Evolutionary conservation across 2,113 vertebrate genomes (phyloP).

Genomic region (Callipepla squamata): DNA sequence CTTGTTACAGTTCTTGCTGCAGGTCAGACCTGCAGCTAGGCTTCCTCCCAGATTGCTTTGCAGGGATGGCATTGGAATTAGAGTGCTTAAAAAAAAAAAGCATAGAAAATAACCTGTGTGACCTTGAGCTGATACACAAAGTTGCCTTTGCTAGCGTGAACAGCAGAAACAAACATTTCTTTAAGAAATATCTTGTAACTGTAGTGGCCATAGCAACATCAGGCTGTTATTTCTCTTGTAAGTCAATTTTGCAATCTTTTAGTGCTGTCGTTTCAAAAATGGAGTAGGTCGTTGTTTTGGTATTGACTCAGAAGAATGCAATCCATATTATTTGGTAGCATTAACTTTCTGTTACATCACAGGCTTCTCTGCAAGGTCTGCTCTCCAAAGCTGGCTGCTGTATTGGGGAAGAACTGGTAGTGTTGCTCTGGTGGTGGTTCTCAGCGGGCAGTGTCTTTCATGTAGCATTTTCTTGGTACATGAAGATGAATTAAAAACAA

Average conservation of each 20-base stretch:
- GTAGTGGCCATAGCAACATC: neutral
- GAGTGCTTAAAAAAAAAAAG: neutral
- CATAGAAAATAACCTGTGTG: neutral
- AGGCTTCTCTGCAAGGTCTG: neutral
- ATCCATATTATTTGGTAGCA: conserved; percentile 29
- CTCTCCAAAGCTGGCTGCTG: neutral
- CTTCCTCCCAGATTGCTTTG: neutral
- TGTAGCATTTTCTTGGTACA: conserved; percentile 17
- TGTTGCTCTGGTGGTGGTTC: neutral
- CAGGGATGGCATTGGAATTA: neutral
- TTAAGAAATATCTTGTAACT: neutral
- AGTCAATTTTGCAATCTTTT: conserved; percentile 34
- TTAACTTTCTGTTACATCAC: conserved; percentile 21
- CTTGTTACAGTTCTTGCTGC: neutral
- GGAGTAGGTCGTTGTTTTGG: neutral
- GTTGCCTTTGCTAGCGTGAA: neutral
- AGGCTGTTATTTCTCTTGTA: conserved; percentile 9
- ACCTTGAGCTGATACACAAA: neutral
- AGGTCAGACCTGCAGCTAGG: neutral
- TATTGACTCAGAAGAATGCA: conserved; percentile 36
- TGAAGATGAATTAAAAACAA: neutral
- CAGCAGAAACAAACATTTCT: neutral
- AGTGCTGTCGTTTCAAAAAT: conserved; percentile 13
- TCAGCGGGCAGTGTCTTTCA: neutral
- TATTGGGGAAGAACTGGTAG: neutral